Conservation (phyloP, 2,888 invertebrate species). For the Bhutanitis thaidina region DNA sequence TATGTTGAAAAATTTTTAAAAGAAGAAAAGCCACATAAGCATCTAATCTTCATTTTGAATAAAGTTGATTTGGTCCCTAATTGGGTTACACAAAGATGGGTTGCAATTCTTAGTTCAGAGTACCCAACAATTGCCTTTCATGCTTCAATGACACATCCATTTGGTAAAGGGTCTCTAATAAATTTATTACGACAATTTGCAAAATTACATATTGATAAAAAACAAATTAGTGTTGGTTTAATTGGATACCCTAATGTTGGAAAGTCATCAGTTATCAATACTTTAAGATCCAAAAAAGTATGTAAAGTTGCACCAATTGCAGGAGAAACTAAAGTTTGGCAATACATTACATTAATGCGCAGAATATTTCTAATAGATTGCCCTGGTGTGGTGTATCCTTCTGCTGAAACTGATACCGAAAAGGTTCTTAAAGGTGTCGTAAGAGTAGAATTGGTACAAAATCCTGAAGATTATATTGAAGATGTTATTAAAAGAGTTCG, state of each 20-base stretch:
- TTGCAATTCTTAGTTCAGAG: conserved; percentile 94
- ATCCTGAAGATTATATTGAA: conserved; percentile 96
- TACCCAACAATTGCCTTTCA: conserved; percentile 99
- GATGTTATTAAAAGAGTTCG: conserved; percentile 92
- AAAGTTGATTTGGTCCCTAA: conserved; percentile 98
- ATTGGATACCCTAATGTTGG: conserved; percentile 99
- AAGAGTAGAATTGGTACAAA: conserved; percentile 94
- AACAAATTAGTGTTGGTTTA: conserved; percentile 99
- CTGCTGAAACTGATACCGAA: conserved; percentile 96
- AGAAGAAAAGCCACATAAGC: conserved; percentile 98
- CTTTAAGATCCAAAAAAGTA: conserved; percentile 96
- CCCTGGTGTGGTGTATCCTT: conserved; percentile 98
- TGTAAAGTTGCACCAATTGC: conserved; percentile 99
- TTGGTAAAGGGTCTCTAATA: conserved; percentile 98
- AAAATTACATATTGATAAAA: conserved; percentile 96
- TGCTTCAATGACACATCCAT: conserved; percentile 98
- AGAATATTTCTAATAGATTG: conserved; percentile 98
- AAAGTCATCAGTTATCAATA: conserved; percentile 98
- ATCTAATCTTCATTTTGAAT: conserved; percentile 97
- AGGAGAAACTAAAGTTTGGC: conserved; percentile 99
- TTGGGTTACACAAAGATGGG: conserved; percentile 99
- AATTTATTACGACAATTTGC: conserved; percentile 97
- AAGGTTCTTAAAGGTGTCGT: conserved; percentile 99
- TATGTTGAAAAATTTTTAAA: conserved; percentile 95
- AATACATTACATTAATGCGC: conserved; percentile 98